Conservation (phyloP, 2,888 invertebrate species). For the Lymantria monacha region DNA sequence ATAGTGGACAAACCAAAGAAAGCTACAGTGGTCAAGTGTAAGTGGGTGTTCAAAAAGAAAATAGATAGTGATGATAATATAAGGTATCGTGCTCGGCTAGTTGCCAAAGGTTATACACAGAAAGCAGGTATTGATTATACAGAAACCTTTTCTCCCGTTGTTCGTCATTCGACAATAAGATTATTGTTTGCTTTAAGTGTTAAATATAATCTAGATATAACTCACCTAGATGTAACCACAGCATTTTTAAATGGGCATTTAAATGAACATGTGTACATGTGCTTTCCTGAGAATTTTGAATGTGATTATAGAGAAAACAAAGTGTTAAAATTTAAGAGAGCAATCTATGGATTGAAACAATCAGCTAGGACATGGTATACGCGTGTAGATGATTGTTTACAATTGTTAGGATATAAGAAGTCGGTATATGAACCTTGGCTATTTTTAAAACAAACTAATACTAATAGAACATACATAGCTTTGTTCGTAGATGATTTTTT, state of each 20-base stretch:
- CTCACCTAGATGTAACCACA: too few species aligned
- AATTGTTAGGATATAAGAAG: background rate
- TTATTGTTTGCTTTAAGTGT: background rate
- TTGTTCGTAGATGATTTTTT: too few species aligned
- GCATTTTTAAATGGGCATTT: background rate
- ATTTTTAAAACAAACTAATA: background rate
- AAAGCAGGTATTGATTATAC: too few species aligned
- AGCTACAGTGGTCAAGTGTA: slow-evolving; percentile 18
- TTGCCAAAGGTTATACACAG: too few species aligned
- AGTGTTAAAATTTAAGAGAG: background rate
- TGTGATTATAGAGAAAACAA: background rate
- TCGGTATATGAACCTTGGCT: background rate
- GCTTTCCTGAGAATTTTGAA: slow-evolving; percentile 3
- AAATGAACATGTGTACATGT: slow-evolving; percentile 1
- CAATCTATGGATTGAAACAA: slow-evolving; percentile 29
- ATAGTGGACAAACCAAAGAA: slow-evolving; percentile 12
- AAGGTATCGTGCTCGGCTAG: too few species aligned
- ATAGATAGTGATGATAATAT: too few species aligned
- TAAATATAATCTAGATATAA: background rate
- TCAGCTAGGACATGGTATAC: slow-evolving; percentile 7
- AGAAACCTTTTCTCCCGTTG: too few species aligned
- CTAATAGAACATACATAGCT: background rate
- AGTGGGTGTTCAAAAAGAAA: slow-evolving; percentile 23
- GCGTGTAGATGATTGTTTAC: background rate
- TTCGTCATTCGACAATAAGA: too few species aligned